Conservation (phyloP, 2,888 invertebrate genomes). For the Heteromyza rotundicornis region DNA sequence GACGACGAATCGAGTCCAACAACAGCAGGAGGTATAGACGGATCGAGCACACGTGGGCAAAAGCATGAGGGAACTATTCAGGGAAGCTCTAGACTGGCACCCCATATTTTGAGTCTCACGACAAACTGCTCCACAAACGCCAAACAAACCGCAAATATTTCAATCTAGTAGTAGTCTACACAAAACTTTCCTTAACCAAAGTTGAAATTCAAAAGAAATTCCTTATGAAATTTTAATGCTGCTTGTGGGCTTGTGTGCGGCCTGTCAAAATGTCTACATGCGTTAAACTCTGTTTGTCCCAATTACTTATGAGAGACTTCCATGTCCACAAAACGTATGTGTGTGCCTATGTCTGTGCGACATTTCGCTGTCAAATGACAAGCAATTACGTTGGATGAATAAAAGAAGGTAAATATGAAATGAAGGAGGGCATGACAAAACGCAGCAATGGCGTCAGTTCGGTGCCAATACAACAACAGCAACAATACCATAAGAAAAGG, state of each 20-base stretch:
- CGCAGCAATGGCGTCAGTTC: background rate
- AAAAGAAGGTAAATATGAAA: background rate
- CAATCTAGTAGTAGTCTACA: background rate
- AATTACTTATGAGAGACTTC: background rate
- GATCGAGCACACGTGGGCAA: too few species aligned
- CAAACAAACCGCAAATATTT: too few species aligned
- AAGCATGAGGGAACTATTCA: too few species aligned
- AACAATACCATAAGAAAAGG: background rate
- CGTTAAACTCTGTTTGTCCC: background rate
- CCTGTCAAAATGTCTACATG: background rate
- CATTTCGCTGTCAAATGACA: constrained; percentile 20
- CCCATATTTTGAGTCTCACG: too few species aligned
- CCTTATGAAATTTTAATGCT: constrained; percentile 1
- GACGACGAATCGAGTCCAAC: too few species aligned
- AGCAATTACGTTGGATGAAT: constrained; percentile 10
- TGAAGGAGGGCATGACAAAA: background rate
- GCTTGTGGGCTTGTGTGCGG: background rate
- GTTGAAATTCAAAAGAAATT: background rate
- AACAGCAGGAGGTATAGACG: too few species aligned
- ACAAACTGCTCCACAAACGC: too few species aligned
- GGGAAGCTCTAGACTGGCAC: too few species aligned
- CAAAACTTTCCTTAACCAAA: background rate
- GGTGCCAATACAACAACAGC: background rate
- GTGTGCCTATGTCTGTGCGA: background rate
- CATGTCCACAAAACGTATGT: background rate